phyloP scores from a whole-genome alignment of 2,888 invertebrate species.

The Itoplectis maculator region DNA sequence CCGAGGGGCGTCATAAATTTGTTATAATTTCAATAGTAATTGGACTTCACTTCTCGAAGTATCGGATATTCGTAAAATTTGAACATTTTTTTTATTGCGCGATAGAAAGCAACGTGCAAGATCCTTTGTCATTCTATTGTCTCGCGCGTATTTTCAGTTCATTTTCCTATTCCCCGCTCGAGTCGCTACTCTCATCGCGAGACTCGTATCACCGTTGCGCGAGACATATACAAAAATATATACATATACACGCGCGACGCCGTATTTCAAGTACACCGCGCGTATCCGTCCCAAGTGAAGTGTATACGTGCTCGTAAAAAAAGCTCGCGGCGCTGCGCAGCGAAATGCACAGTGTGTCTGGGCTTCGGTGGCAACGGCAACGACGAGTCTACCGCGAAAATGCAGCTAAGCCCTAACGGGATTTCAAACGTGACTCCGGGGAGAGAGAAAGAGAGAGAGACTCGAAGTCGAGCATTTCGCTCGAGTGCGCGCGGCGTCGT shows the following conservation, averaged over 20 bases:
- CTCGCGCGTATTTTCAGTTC: slow-evolving; percentile 7
- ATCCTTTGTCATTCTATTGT: not conserved
- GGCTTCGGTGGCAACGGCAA: slow-evolving; percentile 5
- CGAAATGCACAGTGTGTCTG: slow-evolving; percentile 14
- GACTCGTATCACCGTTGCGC: not conserved
- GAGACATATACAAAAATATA: not conserved
- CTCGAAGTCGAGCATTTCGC: slow-evolving; percentile 34
- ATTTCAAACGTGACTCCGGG: slow-evolving; percentile 61
- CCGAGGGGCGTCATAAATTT: no score
- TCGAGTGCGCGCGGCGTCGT: slow-evolving; percentile 37
- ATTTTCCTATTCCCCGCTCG: not conserved
- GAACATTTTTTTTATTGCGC: no score
- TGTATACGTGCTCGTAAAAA: slow-evolving; percentile 36
- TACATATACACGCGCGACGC: not conserved
- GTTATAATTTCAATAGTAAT: no score
- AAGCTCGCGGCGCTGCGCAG: slow-evolving; percentile 27
- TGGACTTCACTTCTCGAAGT: no score
- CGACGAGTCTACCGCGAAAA: slow-evolving; percentile 37
- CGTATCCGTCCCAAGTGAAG: slow-evolving; percentile 15
- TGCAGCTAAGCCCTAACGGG: slow-evolving; percentile 56
- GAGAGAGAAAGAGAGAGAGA: slow-evolving; percentile 15
- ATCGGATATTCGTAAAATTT: no score
- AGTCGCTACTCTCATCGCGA: not conserved
- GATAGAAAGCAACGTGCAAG: no score
- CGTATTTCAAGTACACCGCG: slow-evolving; percentile 6